Evolutionary conservation across 1,140 invertebrate genomes (phyloP), one percentile per base, ranked within the genome.

Genomic region (Brachionus calyciflorus): DNA sequence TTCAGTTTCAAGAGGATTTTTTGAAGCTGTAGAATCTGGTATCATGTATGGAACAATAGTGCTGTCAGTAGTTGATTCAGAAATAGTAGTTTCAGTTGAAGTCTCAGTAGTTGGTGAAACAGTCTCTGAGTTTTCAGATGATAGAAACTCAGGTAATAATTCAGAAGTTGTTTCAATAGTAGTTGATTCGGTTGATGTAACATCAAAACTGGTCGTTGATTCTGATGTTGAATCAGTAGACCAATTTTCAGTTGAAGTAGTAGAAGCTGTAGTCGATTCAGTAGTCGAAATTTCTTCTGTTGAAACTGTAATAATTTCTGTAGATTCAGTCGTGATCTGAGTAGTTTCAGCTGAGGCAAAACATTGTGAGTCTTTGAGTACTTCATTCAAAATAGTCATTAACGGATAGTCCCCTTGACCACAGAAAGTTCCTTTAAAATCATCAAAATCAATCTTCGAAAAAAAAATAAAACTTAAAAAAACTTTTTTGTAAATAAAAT

Each of bases 401-500:
- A 96, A 85, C 0, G 93, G 93, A 85, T 93, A 95, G 0, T 91
- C 89, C 78, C 91, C 90, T 2, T 88, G 89, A 79, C 91, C 91
- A 81, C 93, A 94, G 12, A 88, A 89, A 3, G 91, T 69, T 44
- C 79, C 77, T 48, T 51, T 77, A 51, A 81, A 81, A 77, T 82
- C 82, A 77, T 82, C 82, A 5, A 82, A 77, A 77, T 81, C 76
- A 19, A 77, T 12, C 49, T 65, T 44, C 9, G 3, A 5, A 9
- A 37, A 37, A 37, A 37, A 37, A 3, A 37, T 60, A 12, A 55
- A 5, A 60, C 30, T 14, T 17, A 44, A 44, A 9, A 44, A 5
- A 46, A 1, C 12, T 46, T 10, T 60, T 33, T 17, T 41, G 10
- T n/a, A 6, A 24, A 24, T 46, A 4, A 44, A 65, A 41, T 17